Evolutionary conservation across 2,797 vertebrate species (phyloP).

Genomic region (Sebastes minor): DNA sequence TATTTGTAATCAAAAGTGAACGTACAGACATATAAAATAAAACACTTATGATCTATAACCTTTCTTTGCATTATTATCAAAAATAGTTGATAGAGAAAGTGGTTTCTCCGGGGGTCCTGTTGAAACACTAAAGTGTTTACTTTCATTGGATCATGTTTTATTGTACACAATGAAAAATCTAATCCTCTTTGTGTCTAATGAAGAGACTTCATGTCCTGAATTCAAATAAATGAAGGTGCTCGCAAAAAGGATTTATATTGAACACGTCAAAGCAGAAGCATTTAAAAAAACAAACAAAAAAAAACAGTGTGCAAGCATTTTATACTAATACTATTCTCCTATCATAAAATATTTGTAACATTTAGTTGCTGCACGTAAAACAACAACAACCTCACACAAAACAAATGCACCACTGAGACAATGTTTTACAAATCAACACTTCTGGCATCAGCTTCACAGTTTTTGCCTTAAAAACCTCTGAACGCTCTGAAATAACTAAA

Average conservation of each 20-base stretch:
- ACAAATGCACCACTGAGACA: not conserved
- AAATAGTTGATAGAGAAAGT: not conserved
- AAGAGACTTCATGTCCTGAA: not conserved
- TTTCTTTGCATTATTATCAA: not conserved
- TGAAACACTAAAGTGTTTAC: not conserved
- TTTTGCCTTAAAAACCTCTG: not conserved
- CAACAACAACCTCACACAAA: not conserved
- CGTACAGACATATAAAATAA: not conserved
- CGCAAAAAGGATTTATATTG: not conserved
- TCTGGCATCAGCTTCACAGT: not conserved
- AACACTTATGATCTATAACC: not conserved
- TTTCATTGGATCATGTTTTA: not conserved
- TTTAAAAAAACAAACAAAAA: not conserved
- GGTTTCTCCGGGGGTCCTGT: not conserved
- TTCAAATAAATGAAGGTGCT: not conserved
- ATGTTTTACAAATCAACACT: not conserved
- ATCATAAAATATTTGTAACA: not conserved
- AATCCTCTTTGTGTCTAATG: constrained; percentile 12
- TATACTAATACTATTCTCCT: not conserved
- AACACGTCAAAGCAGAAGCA: not conserved
- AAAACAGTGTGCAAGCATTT: not conserved
- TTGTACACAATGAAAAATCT: not conserved
- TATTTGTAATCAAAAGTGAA: not conserved
- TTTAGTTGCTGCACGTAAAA: not conserved
- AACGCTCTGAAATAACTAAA: constrained; percentile 4